A percentile compares a stretch with the other conserved stretches of the same genome.
phyloP scores from a whole-genome alignment of 2,113 vertebrate species.

The Capricornis sumatraensis region DNA sequence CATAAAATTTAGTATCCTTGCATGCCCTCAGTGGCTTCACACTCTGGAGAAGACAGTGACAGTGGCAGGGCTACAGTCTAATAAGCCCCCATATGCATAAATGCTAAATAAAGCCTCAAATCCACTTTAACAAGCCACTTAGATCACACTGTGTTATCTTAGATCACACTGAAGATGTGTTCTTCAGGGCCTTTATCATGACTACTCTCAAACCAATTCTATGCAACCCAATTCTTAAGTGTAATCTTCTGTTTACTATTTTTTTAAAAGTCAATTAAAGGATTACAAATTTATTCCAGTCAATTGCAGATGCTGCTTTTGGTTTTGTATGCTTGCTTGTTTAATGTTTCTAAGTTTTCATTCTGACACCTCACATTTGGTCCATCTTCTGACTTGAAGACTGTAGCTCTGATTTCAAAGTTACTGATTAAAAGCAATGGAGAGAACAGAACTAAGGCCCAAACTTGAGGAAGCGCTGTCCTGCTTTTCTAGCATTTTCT shows the following conservation, averaged over 20 bases:
- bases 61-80: background rate
- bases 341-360: conserved; percentile 1
- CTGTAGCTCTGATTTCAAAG: conserved; percentile 20
- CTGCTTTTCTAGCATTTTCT: conserved; percentile 30
- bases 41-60: background rate
- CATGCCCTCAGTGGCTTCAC: background rate
- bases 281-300: background rate
- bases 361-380: background rate
- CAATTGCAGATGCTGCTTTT: background rate
- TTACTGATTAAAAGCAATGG: conserved; percentile 22
- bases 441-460: background rate
- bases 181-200: background rate
- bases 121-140: background rate
- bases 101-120: background rate
- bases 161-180: background rate
- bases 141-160: background rate
- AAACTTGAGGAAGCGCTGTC: conserved; percentile 14
- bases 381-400: background rate
- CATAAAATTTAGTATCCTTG: background rate
- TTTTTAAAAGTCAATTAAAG: conserved; percentile 6
- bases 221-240: background rate
- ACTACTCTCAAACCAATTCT: background rate
- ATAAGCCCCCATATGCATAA: background rate
- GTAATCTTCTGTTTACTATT: background rate
- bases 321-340: background rate